These are phyloP conservation scores for Sebastes cheni DNA, from an alignment of 2,797 vertebrate species.

Conservation along the genomic window DNA sequence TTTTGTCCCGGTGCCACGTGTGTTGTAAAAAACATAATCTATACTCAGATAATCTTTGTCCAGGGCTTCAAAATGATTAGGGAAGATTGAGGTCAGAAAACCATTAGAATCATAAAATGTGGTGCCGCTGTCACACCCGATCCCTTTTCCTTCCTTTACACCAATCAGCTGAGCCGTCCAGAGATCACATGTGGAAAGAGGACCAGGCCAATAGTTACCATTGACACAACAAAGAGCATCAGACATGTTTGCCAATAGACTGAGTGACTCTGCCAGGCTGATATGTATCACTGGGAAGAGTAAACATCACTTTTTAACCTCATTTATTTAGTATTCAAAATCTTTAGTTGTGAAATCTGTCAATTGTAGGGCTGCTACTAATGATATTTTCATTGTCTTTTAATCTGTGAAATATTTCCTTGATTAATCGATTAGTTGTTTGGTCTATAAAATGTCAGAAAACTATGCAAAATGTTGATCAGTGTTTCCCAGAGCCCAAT, in stretches of 20 bases:
- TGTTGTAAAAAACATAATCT: conserved; percentile 79
- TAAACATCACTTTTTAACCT: not conserved
- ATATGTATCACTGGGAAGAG: not conserved
- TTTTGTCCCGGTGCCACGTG: conserved; percentile 46
- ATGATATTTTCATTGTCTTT: no score
- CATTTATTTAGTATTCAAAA: not conserved
- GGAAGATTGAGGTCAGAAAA: conserved; percentile 85
- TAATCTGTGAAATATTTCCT: no score
- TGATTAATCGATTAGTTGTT: no score
- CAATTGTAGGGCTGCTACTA: no score
- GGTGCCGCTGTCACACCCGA: conserved; percentile 43
- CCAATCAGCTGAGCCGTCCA: conserved; percentile 50
- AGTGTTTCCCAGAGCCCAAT: no score
- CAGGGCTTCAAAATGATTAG: conserved; percentile 78
- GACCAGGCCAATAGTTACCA: conserved; percentile 51
- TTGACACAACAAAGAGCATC: conserved; percentile 57
- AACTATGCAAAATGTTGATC: no score
- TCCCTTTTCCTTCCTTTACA: conserved; percentile 36
- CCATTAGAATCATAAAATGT: conserved; percentile 80
- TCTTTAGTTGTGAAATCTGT: not conserved
- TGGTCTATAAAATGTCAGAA: no score
- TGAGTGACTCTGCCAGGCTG: conserved; percentile 28
- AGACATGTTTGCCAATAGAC: conserved; percentile 33
- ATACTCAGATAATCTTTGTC: conserved; percentile 76
- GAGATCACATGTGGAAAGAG: conserved; percentile 54